These are phyloP conservation scores for Oreochromis grahami DNA, from an alignment of 2,797 vertebrate genomes.

Conservation along the genomic window DNA sequence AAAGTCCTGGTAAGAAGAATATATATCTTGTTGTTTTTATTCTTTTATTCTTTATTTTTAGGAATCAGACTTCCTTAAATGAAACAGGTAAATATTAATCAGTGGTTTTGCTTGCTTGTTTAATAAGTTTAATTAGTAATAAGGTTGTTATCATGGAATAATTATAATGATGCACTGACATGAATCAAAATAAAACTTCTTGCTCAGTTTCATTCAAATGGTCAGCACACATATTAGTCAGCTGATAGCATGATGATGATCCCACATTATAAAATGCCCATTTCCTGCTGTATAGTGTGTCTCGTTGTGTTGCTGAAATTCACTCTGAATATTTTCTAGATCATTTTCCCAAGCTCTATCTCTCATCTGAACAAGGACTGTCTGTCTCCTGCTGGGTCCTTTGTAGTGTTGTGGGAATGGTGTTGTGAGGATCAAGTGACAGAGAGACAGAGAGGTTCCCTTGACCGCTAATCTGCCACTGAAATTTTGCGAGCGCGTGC, in stretches of 20 bases:
- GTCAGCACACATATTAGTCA: neutral
- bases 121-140: neutral
- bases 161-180: neutral
- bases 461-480: slow-evolving; percentile 51
- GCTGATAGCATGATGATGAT: neutral
- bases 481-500: neutral
- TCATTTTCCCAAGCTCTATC: slow-evolving; percentile 65
- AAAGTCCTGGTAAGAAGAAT: slow-evolving; percentile 49
- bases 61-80: neutral
- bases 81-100: neutral
- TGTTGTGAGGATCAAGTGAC: slow-evolving; percentile 67
- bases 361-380: slow-evolving; percentile 67
- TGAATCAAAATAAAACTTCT: neutral
- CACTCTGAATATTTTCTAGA: slow-evolving; percentile 53
- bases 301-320: slow-evolving; percentile 57
- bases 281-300: slow-evolving; percentile 48
- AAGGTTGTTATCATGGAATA: neutral
- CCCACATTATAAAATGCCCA: neutral
- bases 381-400: slow-evolving; percentile 58
- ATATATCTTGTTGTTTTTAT: neutral
- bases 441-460: slow-evolving; percentile 56
- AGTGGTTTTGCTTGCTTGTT: neutral
- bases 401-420: slow-evolving; percentile 70
- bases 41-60: neutral
- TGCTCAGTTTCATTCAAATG: neutral